These are phyloP conservation scores for Cassiopea xamachana DNA, from an alignment of 30 jellyfish, hydroid and myxozoan genomes.

Conservation along the genomic window DNA sequence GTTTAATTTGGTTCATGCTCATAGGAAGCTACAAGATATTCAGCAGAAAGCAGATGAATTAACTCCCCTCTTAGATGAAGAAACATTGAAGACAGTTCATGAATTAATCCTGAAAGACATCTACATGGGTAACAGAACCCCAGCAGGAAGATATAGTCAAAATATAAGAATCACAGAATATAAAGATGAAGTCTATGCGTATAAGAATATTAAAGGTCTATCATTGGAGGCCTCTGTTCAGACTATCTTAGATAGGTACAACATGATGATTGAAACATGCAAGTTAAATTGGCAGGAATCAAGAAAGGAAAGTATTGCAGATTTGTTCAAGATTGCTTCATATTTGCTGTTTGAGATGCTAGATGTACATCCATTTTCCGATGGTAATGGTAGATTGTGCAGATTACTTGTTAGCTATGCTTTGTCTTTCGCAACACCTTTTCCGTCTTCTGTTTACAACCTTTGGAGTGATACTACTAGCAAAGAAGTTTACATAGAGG, in stretches of 20 bases:
- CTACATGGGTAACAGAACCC: not conserved
- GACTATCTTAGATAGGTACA: slow-evolving; percentile 27
- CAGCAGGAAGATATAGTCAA: slow-evolving; percentile 42
- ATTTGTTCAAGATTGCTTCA: slow-evolving; percentile 30
- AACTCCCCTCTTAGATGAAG: slow-evolving; percentile 1
- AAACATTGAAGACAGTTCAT: slow-evolving; percentile 6
- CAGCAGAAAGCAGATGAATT: not conserved
- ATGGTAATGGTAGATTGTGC: slow-evolving; percentile 61
- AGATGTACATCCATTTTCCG: slow-evolving; percentile 60
- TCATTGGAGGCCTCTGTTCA: not conserved
- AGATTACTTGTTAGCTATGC: slow-evolving; percentile 39
- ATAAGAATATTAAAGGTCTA: not conserved
- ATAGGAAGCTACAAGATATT: not conserved
- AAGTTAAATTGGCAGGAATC: not conserved
- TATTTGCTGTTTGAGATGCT: slow-evolving; percentile 32
- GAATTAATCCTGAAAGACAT: not conserved
- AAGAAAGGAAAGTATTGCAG: not conserved
- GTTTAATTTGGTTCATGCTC: not conserved
- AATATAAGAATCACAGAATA: not conserved
- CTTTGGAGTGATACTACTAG: not conserved
- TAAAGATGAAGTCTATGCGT: slow-evolving; percentile 32
- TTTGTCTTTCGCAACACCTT: slow-evolving; percentile 19
- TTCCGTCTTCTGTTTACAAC: slow-evolving; percentile 41
- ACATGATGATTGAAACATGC: slow-evolving; percentile 1
- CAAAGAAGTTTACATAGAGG: slow-evolving; percentile 40